phyloP scores from a whole-genome alignment of 2,113 vertebrate species.

The Laticauda colubrina region DNA sequence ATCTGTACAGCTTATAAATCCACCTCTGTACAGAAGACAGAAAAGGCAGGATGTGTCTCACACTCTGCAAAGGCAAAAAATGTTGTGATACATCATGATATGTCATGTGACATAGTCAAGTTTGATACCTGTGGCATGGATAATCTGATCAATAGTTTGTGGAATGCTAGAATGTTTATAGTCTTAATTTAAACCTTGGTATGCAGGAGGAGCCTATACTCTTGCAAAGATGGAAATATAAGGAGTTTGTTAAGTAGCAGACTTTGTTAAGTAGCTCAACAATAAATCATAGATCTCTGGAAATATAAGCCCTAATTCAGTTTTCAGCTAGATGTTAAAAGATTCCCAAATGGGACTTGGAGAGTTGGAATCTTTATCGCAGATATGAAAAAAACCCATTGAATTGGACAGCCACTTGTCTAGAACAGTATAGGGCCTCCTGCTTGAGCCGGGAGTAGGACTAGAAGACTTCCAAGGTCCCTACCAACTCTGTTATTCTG shows the following conservation, averaged over 20 bases:
- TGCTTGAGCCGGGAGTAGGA: not conserved
- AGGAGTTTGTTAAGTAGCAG: not conserved
- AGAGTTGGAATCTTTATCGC: not conserved
- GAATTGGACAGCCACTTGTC: not conserved
- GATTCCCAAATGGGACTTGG: not conserved
- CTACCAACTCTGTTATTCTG: not conserved
- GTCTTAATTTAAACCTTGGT: not conserved
- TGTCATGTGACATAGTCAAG: too few relatives aligned
- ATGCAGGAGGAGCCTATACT: not conserved
- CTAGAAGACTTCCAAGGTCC: not conserved
- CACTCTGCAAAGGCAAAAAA: too few relatives aligned
- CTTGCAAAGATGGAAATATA: not conserved
- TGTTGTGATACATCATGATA: too few relatives aligned
- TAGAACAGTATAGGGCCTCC: not conserved
- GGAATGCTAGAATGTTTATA: not conserved
- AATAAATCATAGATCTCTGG: not conserved
- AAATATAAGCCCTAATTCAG: not conserved
- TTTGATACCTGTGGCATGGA: not conserved
- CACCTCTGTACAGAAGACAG: too few relatives aligned
- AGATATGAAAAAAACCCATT: not conserved
- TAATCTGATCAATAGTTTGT: not conserved
- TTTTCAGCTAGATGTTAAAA: not conserved
- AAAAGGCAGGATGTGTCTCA: too few relatives aligned
- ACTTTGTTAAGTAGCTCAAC: not conserved
- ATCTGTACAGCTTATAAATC: too few relatives aligned